Base-by-base conservation (phyloP, 2,797 vertebrate genomes). In the Spinus pinus region DNA sequence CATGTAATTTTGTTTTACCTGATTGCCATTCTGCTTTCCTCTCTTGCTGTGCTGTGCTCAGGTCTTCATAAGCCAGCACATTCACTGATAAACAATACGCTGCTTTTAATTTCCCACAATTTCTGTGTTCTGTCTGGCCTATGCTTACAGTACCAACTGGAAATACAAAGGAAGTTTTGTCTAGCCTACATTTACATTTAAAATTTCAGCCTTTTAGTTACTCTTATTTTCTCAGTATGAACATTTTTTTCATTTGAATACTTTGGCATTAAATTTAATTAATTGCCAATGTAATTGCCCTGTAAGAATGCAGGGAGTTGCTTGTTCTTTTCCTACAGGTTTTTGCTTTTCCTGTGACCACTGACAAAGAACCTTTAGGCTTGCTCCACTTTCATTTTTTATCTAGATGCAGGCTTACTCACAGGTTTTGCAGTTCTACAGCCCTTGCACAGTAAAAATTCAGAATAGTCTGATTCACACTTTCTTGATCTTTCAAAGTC, bases 81-180 rank as follows among this genome's bases (percentile, higher is more conserved):
- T 35, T 64, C 60, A 44, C 85, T 60, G 49, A 80, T 57, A 46
- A 92, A 87, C 56, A 95, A 81, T 35, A 69, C 2, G 5, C 18
- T 85, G 79, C 46, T 64, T 77, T 87, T 82, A 12, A 91, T 80
- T 92, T 93, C 78, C 86, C 41, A 64, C 11, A 22, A 24, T 85
- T 88, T 84, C 78, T 81, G 37, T 62, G 25, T 30, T 81, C 86
- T 85, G 60, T 60, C 86, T 85, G 66, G 81, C 33, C 62, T 73
- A 10, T 74, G 56, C 49, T 77, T 62, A 60, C 23, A 73, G 27
- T 46, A 60, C 27, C n/a, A 60, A 39, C 5, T 64, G 56, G 60
- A 87, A 92, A 92, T 33, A 84, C 35, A 94, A 81, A 62, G 51
- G 23, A 61, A 84, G 50, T 72, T 90, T 50, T 88, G 81, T 88